phyloP scores from a whole-genome alignment of 2,888 invertebrate genomes.

The Romanomermis culicivorax region DNA sequence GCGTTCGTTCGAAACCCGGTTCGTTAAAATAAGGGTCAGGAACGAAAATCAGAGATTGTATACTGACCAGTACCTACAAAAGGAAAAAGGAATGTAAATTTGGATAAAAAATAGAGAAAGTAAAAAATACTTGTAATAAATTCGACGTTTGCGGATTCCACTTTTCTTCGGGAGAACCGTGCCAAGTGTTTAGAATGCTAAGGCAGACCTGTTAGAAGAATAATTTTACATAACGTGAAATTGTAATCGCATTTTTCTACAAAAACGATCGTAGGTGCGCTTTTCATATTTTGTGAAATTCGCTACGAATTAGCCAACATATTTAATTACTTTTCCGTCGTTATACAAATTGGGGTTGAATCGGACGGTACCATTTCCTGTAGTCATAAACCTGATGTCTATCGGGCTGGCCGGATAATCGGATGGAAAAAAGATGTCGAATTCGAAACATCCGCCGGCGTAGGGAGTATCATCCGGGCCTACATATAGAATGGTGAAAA shows the following conservation, averaged over 20 bases:
- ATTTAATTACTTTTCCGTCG: constrained; percentile 33
- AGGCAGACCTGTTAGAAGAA: constrained; percentile 41
- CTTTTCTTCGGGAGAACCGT: constrained; percentile 82
- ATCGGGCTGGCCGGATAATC: constrained; percentile 39
- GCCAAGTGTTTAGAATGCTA: constrained; percentile 86
- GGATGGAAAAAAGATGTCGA: constrained; percentile 37
- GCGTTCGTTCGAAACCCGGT: constrained; percentile 33
- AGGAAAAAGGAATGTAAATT: background rate
- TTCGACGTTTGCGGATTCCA: constrained; percentile 90
- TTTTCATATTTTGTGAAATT: background rate
- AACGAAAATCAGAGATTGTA: constrained; percentile 33
- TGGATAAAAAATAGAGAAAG: background rate
- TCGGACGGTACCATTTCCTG: constrained; percentile 37
- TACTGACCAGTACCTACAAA: constrained; percentile 31
- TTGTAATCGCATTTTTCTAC: background rate
- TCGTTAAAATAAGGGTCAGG: constrained; percentile 34
- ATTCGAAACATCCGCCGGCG: constrained; percentile 37
- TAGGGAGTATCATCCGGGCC: constrained; percentile 42
- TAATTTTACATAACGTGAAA: background rate
- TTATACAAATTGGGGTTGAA: constrained; percentile 41
- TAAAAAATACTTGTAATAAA: constrained; percentile 42
- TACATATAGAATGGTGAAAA: constrained; percentile 18
- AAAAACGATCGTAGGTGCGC: too few relatives aligned
- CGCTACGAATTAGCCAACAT: background rate
- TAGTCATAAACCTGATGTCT: constrained; percentile 38